Conservation (phyloP, 1,140 invertebrate genomes). For the Calosoma granatense region DNA sequence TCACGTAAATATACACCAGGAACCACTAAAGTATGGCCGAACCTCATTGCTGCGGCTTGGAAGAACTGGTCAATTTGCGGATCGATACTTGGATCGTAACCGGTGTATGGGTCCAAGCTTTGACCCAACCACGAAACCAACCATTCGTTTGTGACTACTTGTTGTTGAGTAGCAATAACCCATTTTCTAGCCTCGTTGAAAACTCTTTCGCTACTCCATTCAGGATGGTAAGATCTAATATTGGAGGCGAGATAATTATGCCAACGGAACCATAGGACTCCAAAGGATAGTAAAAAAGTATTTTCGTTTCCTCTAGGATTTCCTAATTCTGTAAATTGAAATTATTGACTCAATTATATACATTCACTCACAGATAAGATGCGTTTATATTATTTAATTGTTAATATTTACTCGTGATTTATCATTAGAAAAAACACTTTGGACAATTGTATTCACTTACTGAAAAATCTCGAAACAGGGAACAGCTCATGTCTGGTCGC, state of each 20-base stretch:
- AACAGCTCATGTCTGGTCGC: constrained; percentile 33
- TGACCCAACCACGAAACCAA: constrained; percentile 37
- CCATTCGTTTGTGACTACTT: constrained; percentile 44
- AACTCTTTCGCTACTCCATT: constrained; percentile 40
- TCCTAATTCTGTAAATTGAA: constrained; percentile 48
- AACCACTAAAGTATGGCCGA: constrained; percentile 53
- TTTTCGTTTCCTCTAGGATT: constrained; percentile 52
- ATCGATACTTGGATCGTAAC: constrained; percentile 49
- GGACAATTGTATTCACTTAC: constrained; percentile 32
- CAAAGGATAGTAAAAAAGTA: constrained; percentile 42
- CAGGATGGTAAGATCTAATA: constrained; percentile 29
- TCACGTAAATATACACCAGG: constrained; percentile 37
- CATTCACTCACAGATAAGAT: background rate
- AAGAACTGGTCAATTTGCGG: constrained; percentile 61
- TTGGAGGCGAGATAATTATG: constrained; percentile 46
- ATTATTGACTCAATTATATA: constrained; percentile 7
- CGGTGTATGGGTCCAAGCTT: constrained; percentile 35
- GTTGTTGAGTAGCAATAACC: constrained; percentile 45
- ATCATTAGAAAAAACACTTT: background rate
- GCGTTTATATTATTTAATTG: constrained; percentile 6
- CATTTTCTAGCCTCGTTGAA: constrained; percentile 51
- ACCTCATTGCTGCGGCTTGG: constrained; percentile 56
- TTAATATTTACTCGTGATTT: background rate
- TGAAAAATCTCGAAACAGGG: constrained; percentile 42
- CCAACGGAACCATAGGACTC: constrained; percentile 51